Base-by-base conservation (phyloP, 1,140 invertebrate species). In the Trichonephila clavipes region DNA sequence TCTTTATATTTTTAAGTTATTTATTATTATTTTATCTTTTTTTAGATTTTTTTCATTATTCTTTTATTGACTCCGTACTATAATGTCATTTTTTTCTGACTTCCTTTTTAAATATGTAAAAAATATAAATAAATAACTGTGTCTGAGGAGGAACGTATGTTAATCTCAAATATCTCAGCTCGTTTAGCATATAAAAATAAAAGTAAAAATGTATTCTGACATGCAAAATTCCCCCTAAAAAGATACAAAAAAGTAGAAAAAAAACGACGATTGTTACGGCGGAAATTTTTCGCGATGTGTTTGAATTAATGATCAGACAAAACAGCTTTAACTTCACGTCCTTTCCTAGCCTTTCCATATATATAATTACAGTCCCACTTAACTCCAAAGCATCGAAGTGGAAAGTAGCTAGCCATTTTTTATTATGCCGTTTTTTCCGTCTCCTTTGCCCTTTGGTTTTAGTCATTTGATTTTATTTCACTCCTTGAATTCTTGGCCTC, bases 351-450 rank as follows among this genome's bases (percentile, higher is more conserved):
- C 34, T 61, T 87, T 87, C 61, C 85, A 87, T 87, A 87, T 34
- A 87, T 87, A 87, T 87, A 87, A 87, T 87, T 87, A 87, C 59
- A 58, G 51, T 62, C 85, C 51, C 24, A 62, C 51, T 58, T 83
- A 83, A 19, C 51, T 51, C 58, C n/a, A 34, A 87, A 62, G 51
- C 85, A 87, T 62, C 59, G 24, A 28, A 62, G 85, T 87, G 85
- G 24, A 87, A 87, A 87, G 85, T 87, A 62, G 85, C 85, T 28
- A 7, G n/a, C 58, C 85, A 16, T 62, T 87, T 86, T 24, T 40
- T 87, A 51, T 51, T 51, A 51, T 83, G 24, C 44, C 24, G 58
- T 83, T n/a, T 62, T 62, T 61, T 28, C 16, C 19, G 18, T 83
- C 21, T 21, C 24, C 28, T 19, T 61, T 19, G 21, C 85, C 51